These are phyloP conservation scores for Diarsia brunnea DNA, from an alignment of 2,888 invertebrate genomes.

Conservation along the genomic window DNA sequence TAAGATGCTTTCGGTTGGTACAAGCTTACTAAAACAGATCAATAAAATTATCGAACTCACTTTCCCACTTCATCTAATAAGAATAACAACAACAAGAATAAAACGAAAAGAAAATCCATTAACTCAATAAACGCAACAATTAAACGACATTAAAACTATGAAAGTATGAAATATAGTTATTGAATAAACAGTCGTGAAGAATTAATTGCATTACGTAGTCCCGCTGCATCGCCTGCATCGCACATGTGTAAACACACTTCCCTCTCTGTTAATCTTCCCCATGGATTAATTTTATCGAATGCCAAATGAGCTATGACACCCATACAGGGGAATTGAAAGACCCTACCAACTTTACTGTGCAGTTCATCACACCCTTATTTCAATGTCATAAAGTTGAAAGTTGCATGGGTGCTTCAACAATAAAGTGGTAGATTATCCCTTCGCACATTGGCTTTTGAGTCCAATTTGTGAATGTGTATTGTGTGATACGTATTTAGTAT, in stretches of 20 bases:
- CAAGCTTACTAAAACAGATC: too few species aligned
- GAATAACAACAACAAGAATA: constrained; percentile 28
- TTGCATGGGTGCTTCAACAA: constrained; percentile 27
- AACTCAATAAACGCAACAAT: constrained; percentile 70
- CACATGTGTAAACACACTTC: constrained; percentile 84
- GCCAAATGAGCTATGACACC: constrained; percentile 89
- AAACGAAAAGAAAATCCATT: constrained; percentile 47
- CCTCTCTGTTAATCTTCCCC: constrained; percentile 83
- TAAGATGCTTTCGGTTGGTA: not conserved
- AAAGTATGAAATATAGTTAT: constrained; percentile 77
- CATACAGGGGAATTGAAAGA: constrained; percentile 80
- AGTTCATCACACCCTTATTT: constrained; percentile 62
- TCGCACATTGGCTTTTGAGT: constrained; percentile 85
- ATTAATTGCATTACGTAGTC: constrained; percentile 85
- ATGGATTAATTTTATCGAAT: constrained; percentile 89
- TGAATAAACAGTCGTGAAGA: constrained; percentile 78
- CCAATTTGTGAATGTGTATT: constrained; percentile 88
- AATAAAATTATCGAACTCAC: not conserved
- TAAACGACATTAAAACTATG: constrained; percentile 71
- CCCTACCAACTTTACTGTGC: constrained; percentile 66
- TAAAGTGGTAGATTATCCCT: constrained; percentile 58
- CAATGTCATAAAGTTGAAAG: constrained; percentile 69
- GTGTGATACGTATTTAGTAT: constrained; percentile 81
- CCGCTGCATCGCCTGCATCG: constrained; percentile 67
- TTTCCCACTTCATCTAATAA: constrained; percentile 5